phyloP scores from a whole-genome alignment of 2,797 vertebrate species.

The Phaenicophaeus curvirostris region DNA sequence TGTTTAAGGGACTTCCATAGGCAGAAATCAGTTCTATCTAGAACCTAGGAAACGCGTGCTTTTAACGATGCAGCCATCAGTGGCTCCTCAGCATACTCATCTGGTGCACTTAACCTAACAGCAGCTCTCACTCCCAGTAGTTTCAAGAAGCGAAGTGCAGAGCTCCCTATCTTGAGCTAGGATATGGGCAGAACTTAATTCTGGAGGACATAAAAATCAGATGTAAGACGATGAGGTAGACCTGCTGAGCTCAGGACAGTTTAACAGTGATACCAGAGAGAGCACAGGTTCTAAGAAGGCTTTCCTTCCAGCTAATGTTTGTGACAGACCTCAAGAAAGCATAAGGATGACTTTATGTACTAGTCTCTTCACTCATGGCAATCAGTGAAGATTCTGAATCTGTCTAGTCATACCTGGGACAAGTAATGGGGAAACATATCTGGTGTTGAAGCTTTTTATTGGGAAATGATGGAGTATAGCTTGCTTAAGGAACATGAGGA shows the following conservation, averaged over 20 bases:
- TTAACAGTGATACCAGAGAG: neutral
- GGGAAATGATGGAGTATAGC: neutral
- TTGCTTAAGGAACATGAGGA: neutral
- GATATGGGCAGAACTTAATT: neutral
- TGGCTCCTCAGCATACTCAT: neutral
- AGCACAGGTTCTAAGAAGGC: neutral
- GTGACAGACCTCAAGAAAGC: neutral
- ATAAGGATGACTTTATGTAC: neutral
- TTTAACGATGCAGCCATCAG: neutral
- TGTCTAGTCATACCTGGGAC: neutral
- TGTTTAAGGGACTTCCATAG: neutral
- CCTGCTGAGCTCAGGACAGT: neutral
- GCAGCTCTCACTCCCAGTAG: neutral
- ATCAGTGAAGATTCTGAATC: neutral
- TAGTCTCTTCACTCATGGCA: neutral
- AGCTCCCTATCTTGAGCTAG: neutral
- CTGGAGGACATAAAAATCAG: neutral
- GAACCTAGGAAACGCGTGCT: neutral
- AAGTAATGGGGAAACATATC: neutral
- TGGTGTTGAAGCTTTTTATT: neutral
- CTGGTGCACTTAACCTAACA: neutral
- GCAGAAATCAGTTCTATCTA: neutral
- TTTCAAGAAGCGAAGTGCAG: neutral
- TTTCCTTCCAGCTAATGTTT: neutral
- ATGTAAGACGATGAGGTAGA: neutral